These are phyloP conservation scores for Cheilosia impressa DNA, from an alignment of 2,888 invertebrate species.

Conservation along the genomic window DNA sequence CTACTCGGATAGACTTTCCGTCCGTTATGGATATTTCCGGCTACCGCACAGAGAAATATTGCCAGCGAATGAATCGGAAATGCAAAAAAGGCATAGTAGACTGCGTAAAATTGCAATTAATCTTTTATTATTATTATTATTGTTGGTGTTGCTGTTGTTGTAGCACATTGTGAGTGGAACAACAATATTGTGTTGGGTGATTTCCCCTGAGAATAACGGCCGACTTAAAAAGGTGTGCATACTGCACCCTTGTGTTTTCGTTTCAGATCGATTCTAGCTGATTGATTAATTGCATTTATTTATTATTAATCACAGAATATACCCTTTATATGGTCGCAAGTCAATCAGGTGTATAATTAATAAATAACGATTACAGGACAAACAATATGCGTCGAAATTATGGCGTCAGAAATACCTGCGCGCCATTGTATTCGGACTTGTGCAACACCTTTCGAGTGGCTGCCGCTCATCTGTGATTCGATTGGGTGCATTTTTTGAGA, in stretches of 20 bases:
- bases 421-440: no score
- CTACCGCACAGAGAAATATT: conserved; percentile 21
- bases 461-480: no score
- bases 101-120: conserved; percentile 77
- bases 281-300: neutral
- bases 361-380: neutral
- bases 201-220: conserved; percentile 1
- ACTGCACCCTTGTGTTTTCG: neutral
- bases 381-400: no score
- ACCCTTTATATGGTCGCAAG: neutral
- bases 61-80: conserved; percentile 59
- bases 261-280: conserved; percentile 6
- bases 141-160: neutral
- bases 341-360: neutral
- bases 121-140: conserved; percentile 68
- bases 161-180: conserved; percentile 1
- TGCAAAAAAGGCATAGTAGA: conserved; percentile 75
- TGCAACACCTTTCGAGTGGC: no score
- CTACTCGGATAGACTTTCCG: conserved; percentile 39
- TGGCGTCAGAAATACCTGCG: no score
- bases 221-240: neutral
- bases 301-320: neutral
- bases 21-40: conserved; percentile 66
- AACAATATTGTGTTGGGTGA: conserved; percentile 6
- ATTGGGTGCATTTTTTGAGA: no score